phyloP scores from a whole-genome alignment of 30 jellyfish, hydroid and myxozoan species.

The Turritopsis rubra region DNA sequence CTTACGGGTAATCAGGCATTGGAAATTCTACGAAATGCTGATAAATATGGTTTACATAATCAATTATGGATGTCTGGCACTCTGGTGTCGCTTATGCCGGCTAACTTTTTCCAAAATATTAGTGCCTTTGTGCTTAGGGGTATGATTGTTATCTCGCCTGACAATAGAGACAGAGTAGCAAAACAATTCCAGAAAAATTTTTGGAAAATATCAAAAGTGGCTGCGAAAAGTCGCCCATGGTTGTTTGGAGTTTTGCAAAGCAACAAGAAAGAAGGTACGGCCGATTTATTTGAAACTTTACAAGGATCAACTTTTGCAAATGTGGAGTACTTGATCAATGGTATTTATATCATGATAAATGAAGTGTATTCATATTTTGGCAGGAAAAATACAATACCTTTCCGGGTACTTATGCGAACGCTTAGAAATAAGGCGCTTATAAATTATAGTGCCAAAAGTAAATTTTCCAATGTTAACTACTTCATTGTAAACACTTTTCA shows the following conservation, averaged over 20 bases:
- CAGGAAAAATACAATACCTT: not conserved
- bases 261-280: not conserved
- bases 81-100: not conserved
- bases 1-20: not conserved
- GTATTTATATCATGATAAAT: not conserved
- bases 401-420: not conserved
- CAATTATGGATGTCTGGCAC: not conserved
- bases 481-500: not conserved
- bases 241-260: not conserved
- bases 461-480: not conserved
- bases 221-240: not conserved
- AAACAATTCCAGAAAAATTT: not conserved
- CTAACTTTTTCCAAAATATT: not conserved
- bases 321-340: not conserved
- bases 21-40: not conserved
- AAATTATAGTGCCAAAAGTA: not conserved
- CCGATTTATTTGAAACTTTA: not conserved
- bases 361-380: not conserved
- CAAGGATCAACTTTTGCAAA: not conserved
- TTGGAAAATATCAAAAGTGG: not conserved
- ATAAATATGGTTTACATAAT: not conserved
- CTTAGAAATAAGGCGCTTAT: not conserved
- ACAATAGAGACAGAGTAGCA: not conserved
- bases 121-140: not conserved
- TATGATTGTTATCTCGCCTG: not conserved